Percentiles rank a stretch among this genome's conserved stretches.
Conservation (phyloP, 2,888 invertebrate genomes). For the Lasioglossum malachurum region DNA sequence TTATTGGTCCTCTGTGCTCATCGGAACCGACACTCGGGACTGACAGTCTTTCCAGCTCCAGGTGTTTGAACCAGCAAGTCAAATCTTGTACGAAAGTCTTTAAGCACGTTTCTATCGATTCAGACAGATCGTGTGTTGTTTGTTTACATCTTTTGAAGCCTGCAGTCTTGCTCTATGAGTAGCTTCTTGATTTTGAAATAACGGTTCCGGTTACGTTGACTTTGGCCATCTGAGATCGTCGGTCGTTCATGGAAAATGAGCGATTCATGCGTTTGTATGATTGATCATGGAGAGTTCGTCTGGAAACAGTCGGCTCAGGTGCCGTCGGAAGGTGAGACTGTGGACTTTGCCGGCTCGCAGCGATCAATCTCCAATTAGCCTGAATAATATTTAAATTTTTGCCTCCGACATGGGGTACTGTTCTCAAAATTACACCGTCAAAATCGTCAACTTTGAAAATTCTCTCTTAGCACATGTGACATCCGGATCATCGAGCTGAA, state of each 20-base stretch:
- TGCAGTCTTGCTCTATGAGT: background rate
- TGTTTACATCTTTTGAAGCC: slow-evolving; percentile 42
- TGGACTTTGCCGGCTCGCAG: background rate
- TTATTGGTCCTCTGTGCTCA: background rate
- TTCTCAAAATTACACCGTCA: background rate
- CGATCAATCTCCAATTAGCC: background rate
- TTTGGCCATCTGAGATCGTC: slow-evolving; percentile 10
- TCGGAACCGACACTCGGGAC: background rate
- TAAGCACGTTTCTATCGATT: background rate
- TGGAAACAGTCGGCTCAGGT: background rate
- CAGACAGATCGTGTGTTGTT: background rate
- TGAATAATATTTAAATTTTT: background rate
- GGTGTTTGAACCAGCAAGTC: background rate
- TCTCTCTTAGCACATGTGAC: background rate
- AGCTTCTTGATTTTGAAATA: background rate
- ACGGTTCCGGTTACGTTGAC: background rate
- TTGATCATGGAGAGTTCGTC: background rate
- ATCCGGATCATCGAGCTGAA: background rate
- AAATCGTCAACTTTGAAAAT: background rate
- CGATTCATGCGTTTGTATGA: background rate
- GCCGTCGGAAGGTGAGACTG: slow-evolving; percentile 44
- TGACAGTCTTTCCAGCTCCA: background rate
- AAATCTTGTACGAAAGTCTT: background rate
- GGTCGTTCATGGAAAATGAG: background rate
- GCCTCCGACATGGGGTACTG: too few relatives aligned